Base-by-base conservation (phyloP, 2,888 invertebrate genomes). In the Synergus itoensis region DNA sequence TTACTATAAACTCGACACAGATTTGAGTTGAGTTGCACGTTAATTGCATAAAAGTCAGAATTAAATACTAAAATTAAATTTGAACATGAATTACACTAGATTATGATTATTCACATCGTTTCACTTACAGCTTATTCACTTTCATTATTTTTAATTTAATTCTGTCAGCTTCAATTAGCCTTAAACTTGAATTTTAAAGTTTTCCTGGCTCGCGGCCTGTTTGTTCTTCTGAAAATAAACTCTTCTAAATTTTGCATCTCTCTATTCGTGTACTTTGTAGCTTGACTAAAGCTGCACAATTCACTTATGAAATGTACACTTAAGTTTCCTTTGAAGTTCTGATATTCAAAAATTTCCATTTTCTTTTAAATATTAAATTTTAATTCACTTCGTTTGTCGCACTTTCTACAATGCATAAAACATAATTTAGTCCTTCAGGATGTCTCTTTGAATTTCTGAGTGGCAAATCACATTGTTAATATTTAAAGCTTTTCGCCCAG, bases 251-350 rank as follows among this genome's bases (percentile, higher is more conserved):
- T 41, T 64, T 64, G 64, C 64, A 64, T 64, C 64, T 41, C 64
- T 18, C 64, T 43, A 67, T 67, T 67, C 18, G 12, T 67, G 21
- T 12, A 12, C 21, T 45, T 18, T 45, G 21, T 18, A 67, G 21
- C 21, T 67, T 45, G 12, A 67, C 45, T 45, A 21, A 60, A 60
- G 60, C 60, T 43, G 12, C 14, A 40, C 12, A 45, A 67, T 45
- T 67, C 16, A 67, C 45, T 67, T 48, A 48, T 16, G 45, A 67
- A 67, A 67, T 67, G 16, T 45, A 67, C 4, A n/a, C 18, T 43
- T 12, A 18, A 65, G 18, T 65, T 65, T 65, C 40, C 67, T 67
- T 67, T 67, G 45, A 67, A 67, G 21, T 45, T 45, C 45, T 67
- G 18, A 28, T 12, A 67, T 45, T 45, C 14, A 14, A 45, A 67